phyloP scores from a whole-genome alignment of 2,888 invertebrate species.

The Heliconius charithonia region DNA sequence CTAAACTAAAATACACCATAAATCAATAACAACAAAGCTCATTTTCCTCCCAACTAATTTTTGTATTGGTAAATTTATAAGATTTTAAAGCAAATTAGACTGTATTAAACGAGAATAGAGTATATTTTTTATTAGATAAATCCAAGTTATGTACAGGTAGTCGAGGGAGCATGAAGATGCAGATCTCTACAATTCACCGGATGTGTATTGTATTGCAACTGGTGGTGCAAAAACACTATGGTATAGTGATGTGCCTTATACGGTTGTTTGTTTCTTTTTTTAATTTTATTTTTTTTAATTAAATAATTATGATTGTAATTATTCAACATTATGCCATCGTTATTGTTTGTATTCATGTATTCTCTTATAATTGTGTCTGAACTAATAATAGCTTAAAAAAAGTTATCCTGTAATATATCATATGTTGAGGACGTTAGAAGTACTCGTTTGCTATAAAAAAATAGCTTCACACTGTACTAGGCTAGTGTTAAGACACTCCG shows the following conservation, averaged over 20 bases:
- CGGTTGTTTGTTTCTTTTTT: not conserved
- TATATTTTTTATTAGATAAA: slow-evolving; percentile 5
- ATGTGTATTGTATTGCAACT: slow-evolving; percentile 53
- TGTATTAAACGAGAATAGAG: slow-evolving; percentile 23
- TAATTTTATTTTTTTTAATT: not conserved
- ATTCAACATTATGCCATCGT: slow-evolving; percentile 9
- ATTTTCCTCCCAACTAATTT: not conserved
- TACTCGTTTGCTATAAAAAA: not conserved
- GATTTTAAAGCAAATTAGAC: slow-evolving; percentile 1
- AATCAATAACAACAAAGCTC: not conserved
- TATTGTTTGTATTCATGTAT: slow-evolving; percentile 6
- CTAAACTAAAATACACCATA: slow-evolving; percentile 4
- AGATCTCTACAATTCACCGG: slow-evolving; percentile 59
- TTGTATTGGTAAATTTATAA: not conserved
- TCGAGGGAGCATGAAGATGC: slow-evolving; percentile 61
- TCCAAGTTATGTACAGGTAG: slow-evolving; percentile 13
- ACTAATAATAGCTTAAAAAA: slow-evolving; percentile 4
- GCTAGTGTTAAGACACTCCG: no score
- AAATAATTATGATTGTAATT: slow-evolving; percentile 10
- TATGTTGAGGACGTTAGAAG: not conserved
- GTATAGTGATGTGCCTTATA: slow-evolving; percentile 24
- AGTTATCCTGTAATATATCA: not conserved
- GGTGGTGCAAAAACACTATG: slow-evolving; percentile 42
- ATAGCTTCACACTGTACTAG: no score
- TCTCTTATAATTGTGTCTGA: not conserved